Evolutionary conservation across 2,888 invertebrate genomes (phyloP), one percentile per base, ranked within the genome.

Genomic region (Noctua pronuba): DNA sequence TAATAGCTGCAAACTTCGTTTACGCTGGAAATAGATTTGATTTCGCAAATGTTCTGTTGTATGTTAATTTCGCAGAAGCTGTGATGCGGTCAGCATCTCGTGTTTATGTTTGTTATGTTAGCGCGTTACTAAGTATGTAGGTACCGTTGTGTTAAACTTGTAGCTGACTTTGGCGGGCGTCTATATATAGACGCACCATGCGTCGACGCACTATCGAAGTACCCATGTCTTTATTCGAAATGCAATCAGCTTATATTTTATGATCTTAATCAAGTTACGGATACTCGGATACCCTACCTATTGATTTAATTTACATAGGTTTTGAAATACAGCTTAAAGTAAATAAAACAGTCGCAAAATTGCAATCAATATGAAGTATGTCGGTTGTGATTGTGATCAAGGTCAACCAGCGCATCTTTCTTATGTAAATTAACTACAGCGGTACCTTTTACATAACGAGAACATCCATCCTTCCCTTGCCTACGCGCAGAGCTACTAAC

Each of bases 131-230:
- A 62, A 68, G 49, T 49, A 69, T 65, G 41, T 73, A 79, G 55
- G 16, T 28, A 60, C 83, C 80, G 87, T 88, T 87, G 80, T 85
- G 85, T 88, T 87, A 86, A 89, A 87, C 84, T 85, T 85, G 80
- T 85, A 86, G 82, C 88, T 88, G 89, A 87, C 58, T 77, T 81
- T 79, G 82, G 85, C 84, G 79, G 78, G 77, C 77, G 88, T 67
- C 83, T 94, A 94, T 93, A 92, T 93, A 91, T 94, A 94, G 92
- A 83, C 83, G 73, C 84, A 81, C 80, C 75, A 81, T 73, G 73
- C 86, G 79, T 80, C 80, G 76, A 78, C 76, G 46, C 64, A 72
- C 76, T 87, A 73, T 11, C 55, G 13, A 55, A 60, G 31, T 44
- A 74, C 58, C 58, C 58, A 58, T 65, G 31, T 44, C 52, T 86